Percentiles rank a stretch among this genome's conserved stretches.
phyloP scores from a whole-genome alignment of 1,140 invertebrate species.

The Arion vulgaris region DNA sequence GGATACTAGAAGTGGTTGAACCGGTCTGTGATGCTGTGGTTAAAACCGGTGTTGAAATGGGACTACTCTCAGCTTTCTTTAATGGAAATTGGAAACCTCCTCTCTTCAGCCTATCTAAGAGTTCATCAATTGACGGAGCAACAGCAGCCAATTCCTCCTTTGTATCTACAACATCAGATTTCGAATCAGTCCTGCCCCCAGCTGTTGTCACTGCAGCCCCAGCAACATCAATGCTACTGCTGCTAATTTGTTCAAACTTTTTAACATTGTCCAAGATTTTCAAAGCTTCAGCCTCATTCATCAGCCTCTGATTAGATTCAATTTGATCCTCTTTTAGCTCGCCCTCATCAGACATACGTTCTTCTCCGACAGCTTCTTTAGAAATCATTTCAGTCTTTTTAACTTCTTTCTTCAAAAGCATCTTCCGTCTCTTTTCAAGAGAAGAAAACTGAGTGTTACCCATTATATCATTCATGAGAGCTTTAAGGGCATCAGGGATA shows the following conservation, averaged over 20 bases:
- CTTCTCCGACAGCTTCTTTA: background rate
- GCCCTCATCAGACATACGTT: background rate
- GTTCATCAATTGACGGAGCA: conserved; percentile 31
- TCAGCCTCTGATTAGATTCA: conserved; percentile 39
- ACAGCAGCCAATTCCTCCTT: background rate
- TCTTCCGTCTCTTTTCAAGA: conserved; percentile 39
- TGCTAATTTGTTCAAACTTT: conserved; percentile 11
- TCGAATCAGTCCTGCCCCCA: background rate
- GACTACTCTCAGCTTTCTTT: conserved; percentile 9
- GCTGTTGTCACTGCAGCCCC: background rate
- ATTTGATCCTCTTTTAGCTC: conserved; percentile 29
- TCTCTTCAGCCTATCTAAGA: conserved; percentile 29
- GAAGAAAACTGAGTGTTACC: conserved; percentile 44
- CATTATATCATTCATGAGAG: conserved; percentile 46
- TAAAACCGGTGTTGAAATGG: background rate
- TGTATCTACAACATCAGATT: background rate
- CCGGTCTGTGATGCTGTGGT: background rate
- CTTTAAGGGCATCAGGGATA: conserved; percentile 45
- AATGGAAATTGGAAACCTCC: conserved; percentile 24
- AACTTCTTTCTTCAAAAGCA: conserved; percentile 39
- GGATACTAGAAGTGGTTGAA: background rate
- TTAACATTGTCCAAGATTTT: conserved; percentile 36
- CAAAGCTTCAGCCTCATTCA: conserved; percentile 32
- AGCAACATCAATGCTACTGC: background rate
- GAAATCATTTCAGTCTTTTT: conserved; percentile 9